Base-by-base conservation (phyloP, 1,140 invertebrate genomes). In the Leptinotarsa texana region DNA sequence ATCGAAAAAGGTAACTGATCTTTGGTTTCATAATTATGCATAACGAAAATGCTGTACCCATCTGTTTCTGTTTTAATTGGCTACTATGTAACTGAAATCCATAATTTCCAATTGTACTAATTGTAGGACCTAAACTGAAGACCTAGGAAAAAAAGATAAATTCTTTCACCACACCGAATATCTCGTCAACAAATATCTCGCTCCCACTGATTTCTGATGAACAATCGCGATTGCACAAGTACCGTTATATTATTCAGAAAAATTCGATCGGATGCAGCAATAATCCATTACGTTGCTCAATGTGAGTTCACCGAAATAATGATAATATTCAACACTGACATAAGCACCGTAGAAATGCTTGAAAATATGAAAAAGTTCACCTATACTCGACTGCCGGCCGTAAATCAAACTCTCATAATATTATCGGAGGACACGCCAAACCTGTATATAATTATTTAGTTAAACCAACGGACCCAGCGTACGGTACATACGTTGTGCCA, bases 351-450 rank as follows among this genome's bases (percentile, higher is more conserved):
- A 4, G 13, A 57, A 57, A 17, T 57, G 51, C 51, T 15, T 17
- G 51, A 57, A 57, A 57, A 17, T 57, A 57, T 18, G 51, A 57
- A 57, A 57, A 57, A 57, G 51, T 57, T 57, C 51, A 17, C 51
- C 51, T 57, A 57, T n/a, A 17, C 51, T 15, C 51, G 51, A 57
- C 51, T 57, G 51, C 51, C n/a, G 51, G 51, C 51, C 15, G 13
- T 57, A 57, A 57, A 57, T 57, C 51, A 57, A 57, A 57, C n/a
- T 57, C 51, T 57, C 51, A 57, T 57, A 57, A 57, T 57, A 57
- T 57, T 57, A 57, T 57, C 51, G 51, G 51, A 57, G 51, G 51
- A 57, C 51, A 57, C 51, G 51, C 15, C 15, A 18, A 57, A 57
- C 51, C 51, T 57, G 51, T 57, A 57, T 57, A 18, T 57, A 57